Evolutionary conservation across 1,140 invertebrate genomes (phyloP).

Genomic region (Choristoneura fumiferana): DNA sequence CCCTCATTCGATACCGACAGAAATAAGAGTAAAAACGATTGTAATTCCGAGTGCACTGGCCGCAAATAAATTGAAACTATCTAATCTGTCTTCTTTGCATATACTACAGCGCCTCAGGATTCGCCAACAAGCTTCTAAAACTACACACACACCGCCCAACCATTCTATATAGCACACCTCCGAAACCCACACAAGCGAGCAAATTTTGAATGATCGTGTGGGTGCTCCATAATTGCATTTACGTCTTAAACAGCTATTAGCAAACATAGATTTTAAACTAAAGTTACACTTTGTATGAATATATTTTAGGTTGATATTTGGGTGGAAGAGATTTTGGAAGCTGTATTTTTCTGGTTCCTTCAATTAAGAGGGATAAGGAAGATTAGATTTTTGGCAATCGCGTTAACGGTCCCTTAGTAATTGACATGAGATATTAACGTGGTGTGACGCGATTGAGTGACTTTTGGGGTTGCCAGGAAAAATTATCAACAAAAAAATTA

Average conservation of each 20-base stretch:
- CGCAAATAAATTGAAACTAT: too few species aligned
- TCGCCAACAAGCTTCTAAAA: slow-evolving; percentile 6
- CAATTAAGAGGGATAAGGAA: too few species aligned
- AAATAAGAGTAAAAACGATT: too few species aligned
- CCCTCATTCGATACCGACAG: too few species aligned
- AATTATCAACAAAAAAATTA: not conserved
- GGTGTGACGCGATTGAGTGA: not conserved
- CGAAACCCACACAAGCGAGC: not conserved
- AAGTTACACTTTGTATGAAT: not conserved
- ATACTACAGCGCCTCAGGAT: not conserved
- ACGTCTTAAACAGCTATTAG: slow-evolving; percentile 17
- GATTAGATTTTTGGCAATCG: slow-evolving; percentile 4
- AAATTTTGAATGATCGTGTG: slow-evolving; percentile 12
- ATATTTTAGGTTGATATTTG: not conserved
- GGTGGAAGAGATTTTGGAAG: not conserved
- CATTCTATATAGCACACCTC: not conserved
- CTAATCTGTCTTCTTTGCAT: too few species aligned
- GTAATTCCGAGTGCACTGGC: too few species aligned
- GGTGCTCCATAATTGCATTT: slow-evolving; percentile 10
- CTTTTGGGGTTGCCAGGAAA: slow-evolving; percentile 4
- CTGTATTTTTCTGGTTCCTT: too few species aligned
- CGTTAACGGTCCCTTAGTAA: slow-evolving; percentile 1
- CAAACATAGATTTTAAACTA: slow-evolving; percentile 15
- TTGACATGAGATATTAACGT: slow-evolving; percentile 14
- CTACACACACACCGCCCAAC: slow-evolving; percentile 7